Evolutionary conservation across 2,888 invertebrate genomes (phyloP).

Genomic region (Mellilla xanthometata): DNA sequence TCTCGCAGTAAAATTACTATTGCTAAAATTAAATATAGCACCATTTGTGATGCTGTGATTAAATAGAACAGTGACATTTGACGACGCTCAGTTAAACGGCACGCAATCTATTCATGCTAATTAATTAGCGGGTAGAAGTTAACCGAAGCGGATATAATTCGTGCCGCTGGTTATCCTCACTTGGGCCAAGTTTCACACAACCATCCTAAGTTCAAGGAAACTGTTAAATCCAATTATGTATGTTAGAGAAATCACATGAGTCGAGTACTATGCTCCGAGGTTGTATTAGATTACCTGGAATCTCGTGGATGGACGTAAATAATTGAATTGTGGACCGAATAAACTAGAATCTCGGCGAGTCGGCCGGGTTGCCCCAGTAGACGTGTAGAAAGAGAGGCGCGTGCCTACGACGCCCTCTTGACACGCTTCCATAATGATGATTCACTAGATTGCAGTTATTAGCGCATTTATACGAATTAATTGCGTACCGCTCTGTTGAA

Average conservation of each 20-base stretch:
- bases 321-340: slow-evolving; percentile 47
- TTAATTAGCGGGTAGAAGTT: slow-evolving; percentile 42
- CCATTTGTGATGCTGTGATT: too few relatives aligned
- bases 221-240: slow-evolving; percentile 45
- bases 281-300: slow-evolving; percentile 29
- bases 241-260: slow-evolving; percentile 30
- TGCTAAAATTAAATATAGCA: too few relatives aligned
- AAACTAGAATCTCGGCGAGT: slow-evolving; percentile 38
- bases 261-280: slow-evolving; percentile 16
- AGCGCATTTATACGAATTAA: slow-evolving; percentile 47
- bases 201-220: slow-evolving; percentile 39
- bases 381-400: slow-evolving; percentile 34
- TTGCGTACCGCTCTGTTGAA: slow-evolving; percentile 30
- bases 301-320: slow-evolving; percentile 28
- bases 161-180: slow-evolving; percentile 35
- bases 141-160: slow-evolving; percentile 40
- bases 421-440: slow-evolving; percentile 63
- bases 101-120: slow-evolving; percentile 29
- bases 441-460: slow-evolving; percentile 58
- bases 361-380: slow-evolving; percentile 11
- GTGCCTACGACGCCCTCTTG: slow-evolving; percentile 54
- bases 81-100: not conserved
- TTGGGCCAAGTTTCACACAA: slow-evolving; percentile 38
- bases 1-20: too few relatives aligned
- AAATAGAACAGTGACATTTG: not conserved